Percentiles rank a stretch among this genome's conserved stretches.
These are phyloP conservation scores for Barbus barbus DNA, from an alignment of 2,113 vertebrate genomes.

Conservation along the genomic window DNA sequence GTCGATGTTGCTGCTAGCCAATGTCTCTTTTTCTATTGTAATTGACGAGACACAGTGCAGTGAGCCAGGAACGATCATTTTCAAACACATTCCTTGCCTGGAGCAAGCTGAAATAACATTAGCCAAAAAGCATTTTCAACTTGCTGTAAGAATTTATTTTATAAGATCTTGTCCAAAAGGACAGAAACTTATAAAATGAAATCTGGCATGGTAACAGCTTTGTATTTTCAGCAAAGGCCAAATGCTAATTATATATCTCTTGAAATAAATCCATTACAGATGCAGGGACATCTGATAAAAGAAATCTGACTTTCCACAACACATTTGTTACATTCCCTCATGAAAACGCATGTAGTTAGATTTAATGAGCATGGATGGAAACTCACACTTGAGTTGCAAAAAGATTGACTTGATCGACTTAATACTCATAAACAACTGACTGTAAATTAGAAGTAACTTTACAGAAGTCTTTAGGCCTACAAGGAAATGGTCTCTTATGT, in stretches of 20 bases:
- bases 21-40: constrained; percentile 40
- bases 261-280: constrained; percentile 33
- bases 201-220: neutral
- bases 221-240: constrained; percentile 6
- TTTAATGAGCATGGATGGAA: neutral
- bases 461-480: neutral
- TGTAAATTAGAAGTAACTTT: neutral
- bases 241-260: neutral
- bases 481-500: neutral
- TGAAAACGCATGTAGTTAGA: neutral
- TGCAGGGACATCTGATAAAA: constrained; percentile 1
- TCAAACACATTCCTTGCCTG: constrained; percentile 43
- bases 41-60: constrained; percentile 7
- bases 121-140: constrained; percentile 31
- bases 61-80: constrained; percentile 49
- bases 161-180: constrained; percentile 37
- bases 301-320: constrained; percentile 2
- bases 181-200: neutral
- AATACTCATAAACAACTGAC: neutral
- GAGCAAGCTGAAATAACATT: constrained; percentile 32
- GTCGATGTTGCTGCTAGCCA: neutral
- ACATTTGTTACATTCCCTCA: constrained; percentile 1
- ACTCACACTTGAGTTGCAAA: neutral
- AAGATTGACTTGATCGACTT: neutral
- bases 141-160: constrained; percentile 33